These are phyloP conservation scores for Sminthurinus aureus DNA, from an alignment of 2,888 invertebrate species.

Conservation along the genomic window DNA sequence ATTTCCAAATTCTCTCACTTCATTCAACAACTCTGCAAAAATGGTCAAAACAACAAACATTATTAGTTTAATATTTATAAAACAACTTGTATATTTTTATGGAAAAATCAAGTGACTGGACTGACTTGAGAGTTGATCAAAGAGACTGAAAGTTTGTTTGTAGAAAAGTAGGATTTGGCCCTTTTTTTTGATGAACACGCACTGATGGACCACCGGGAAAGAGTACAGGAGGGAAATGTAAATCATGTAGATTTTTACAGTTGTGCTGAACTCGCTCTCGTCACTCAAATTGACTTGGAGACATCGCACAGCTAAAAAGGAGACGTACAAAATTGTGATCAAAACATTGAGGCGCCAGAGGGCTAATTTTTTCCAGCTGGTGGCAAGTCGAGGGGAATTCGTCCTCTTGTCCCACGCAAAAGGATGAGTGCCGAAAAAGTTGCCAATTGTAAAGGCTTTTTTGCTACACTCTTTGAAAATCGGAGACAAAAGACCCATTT, in stretches of 20 bases:
- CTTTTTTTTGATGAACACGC: background rate
- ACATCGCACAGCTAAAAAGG: background rate
- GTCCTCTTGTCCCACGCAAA: background rate
- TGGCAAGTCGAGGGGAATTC: background rate
- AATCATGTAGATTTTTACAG: background rate
- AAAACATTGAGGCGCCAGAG: background rate
- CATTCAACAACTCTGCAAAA: too few species aligned
- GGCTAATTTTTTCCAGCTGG: background rate
- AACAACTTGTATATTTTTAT: too few species aligned
- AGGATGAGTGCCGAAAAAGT: background rate
- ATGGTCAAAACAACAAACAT: too few species aligned
- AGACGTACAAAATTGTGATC: background rate
- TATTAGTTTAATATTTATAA: too few species aligned
- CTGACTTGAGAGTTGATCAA: background rate
- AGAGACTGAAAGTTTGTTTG: background rate
- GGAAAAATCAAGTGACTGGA: too few species aligned
- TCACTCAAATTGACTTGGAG: constrained; percentile 13
- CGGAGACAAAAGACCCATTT: too few species aligned
- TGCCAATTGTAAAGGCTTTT: background rate
- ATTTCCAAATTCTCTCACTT: background rate
- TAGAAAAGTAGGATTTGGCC: background rate
- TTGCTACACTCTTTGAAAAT: too few species aligned
- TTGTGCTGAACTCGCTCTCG: background rate
- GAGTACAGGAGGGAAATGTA: background rate
- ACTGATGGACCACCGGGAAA: background rate